Evolutionary conservation across 2,113 vertebrate species (phyloP), one percentile per base, ranked within the genome.

Genomic region (Platichthys flesus): DNA sequence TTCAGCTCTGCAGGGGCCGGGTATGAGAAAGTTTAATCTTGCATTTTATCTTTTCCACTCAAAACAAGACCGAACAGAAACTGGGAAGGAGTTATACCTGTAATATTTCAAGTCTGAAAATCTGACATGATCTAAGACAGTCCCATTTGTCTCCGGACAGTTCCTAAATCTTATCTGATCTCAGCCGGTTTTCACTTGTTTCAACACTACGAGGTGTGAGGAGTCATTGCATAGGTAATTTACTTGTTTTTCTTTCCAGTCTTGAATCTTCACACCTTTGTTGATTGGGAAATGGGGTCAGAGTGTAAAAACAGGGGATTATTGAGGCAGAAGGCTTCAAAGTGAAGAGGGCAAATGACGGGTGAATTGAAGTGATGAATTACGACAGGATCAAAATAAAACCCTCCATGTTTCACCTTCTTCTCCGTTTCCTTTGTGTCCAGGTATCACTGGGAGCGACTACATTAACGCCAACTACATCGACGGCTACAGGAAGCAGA

Each of bases 401-500:
- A 31, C 6, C 6, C 5, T 18, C 1, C 6, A 16, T 2, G 7
- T 55, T 67, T 3, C 3, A 42, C 23, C 15, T 49, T 40, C 42
- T 21, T 58, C 15, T 54, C 28, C 57, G 55, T 49, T 24, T 76
- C n/a, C 12, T 87, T 1, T 77, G 8, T n/a, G 8, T 81, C 0
- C 78, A 99, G 98, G 97, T 23, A 97, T 99, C 16, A 94, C 96
- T 77, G 98, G 98, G 68, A 99, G 98, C 0, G 98, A 99, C 81
- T 99, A 99, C 88, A 98, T 99, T 85, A 99, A 99, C 0, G 95
- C 98, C 90, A 99, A 99, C 94, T 99, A 99, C 83, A 98, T 99
- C 0, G 98, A 99, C 0, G 98, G 98, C 81, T 99, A 99, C 89
- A 94, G 98, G 74, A 97, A 98, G 94, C 98, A 99, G 93, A 99